Evolutionary conservation across 2,888 invertebrate species (phyloP), one percentile per base, ranked within the genome.

Genomic region (Synergus umbraculus): DNA sequence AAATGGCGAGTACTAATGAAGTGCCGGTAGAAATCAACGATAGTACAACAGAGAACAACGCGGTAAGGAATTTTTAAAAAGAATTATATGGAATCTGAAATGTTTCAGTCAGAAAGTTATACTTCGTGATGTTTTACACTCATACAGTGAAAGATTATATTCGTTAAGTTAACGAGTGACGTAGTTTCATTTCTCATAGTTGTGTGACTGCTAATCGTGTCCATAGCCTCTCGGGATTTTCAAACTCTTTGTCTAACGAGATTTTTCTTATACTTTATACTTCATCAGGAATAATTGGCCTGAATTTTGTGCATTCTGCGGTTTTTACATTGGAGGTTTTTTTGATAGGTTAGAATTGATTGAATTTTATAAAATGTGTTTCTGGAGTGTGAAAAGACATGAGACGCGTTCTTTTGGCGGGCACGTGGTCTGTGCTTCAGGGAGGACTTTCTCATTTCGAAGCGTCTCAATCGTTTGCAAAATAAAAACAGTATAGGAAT

Each of bases 1-100:
- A 91, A 87, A 91, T 91, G 91, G 91, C 91, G 90, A 84, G 89
- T 79, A 88, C 85, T 86, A 88, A 86, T 87, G 88, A 88, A 86
- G 88, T 89, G 87, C 89, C 91, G 89, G 90, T 89, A 87, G 91
- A 89, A 86, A 89, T 87, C 85, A 86, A 84, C 79, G 86, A 88
- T 76, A 87, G 86, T 83, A 82, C 86, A 78, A 83, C 82, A 77
- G 89, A 88, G 60, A 88, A 88, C 54, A 58, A 73, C 73, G 73
- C 73, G 73, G 73, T 73, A 58, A 73, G 73, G 12, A 49, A 54
- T 73, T 58, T 54, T 10, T n/a, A 15, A 10, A 41, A 54, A 73
- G 37, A 67, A 13, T 9, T 49, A 73, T 37, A 10, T 73, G 4
- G 37, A 58, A 54, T 54, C 37, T 5, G 37, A 58, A 15, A 73